Conservation (phyloP, 1,140 invertebrate genomes). For the Whitmania pigra region DNA sequence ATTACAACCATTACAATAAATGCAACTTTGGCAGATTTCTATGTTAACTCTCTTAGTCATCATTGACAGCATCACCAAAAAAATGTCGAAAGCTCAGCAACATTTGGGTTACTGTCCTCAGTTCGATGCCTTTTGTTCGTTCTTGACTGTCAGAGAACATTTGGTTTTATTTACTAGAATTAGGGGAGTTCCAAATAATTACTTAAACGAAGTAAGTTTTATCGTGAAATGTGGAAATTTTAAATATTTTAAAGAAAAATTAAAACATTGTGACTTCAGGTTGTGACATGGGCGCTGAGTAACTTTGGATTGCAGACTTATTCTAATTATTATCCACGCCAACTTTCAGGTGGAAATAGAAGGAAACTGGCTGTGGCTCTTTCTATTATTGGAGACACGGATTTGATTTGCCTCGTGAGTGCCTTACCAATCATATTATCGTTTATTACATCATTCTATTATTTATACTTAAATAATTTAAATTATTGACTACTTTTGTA, state of each 20-base stretch:
- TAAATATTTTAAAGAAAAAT: no score
- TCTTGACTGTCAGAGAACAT: conserved; percentile 51
- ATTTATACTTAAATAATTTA: no score
- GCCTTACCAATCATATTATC: not conserved
- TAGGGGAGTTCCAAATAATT: conserved; percentile 46
- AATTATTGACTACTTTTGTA: no score
- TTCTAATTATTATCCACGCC: conserved; percentile 28
- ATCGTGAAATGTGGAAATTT: no score
- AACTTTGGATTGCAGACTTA: not conserved
- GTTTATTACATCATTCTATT: no score
- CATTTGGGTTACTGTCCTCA: conserved; percentile 45
- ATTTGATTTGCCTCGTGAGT: conserved; percentile 56
- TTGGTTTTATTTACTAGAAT: conserved; percentile 60
- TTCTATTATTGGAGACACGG: conserved; percentile 54
- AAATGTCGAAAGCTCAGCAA: conserved; percentile 34
- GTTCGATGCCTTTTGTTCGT: conserved; percentile 45
- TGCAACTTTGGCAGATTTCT: no score
- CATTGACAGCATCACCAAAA: not conserved
- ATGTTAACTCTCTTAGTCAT: not conserved
- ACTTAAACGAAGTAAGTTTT: no score
- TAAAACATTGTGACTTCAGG: not conserved
- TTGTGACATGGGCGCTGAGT: not conserved
- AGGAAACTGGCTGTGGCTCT: conserved; percentile 47
- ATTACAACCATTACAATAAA: no score
- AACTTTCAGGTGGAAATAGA: conserved; percentile 55